These are phyloP conservation scores for Sus cebifrons DNA, from an alignment of 2,797 vertebrate genomes.

Conservation along the genomic window DNA sequence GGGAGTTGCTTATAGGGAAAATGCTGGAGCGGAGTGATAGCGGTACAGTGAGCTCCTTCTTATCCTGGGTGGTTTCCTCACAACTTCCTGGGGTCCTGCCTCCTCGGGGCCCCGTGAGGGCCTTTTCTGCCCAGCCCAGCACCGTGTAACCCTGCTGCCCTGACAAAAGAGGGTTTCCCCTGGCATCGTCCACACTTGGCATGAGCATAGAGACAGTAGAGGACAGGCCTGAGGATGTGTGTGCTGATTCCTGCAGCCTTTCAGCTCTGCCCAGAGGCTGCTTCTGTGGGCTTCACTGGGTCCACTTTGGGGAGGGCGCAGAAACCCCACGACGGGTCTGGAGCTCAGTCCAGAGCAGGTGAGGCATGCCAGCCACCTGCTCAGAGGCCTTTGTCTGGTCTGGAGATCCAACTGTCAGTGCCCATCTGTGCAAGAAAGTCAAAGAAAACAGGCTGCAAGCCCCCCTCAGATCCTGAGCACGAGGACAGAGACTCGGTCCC, in stretches of 20 bases:
- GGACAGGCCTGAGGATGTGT: neutral
- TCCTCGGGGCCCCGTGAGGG: neutral
- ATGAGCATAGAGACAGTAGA: neutral
- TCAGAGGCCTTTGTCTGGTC: neutral
- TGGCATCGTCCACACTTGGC: neutral
- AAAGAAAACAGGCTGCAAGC: neutral
- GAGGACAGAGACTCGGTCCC: neutral
- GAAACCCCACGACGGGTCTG: neutral
- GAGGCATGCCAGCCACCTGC: neutral
- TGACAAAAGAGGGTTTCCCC: neutral
- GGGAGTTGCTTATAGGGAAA: neutral
- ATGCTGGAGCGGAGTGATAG: neutral
- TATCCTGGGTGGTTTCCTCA: conserved; percentile 1
- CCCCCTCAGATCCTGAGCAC: neutral
- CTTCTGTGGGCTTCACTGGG: neutral
- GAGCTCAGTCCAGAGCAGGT: neutral
- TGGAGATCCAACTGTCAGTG: neutral
- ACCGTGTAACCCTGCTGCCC: neutral
- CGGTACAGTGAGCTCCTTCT: neutral
- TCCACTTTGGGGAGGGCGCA: neutral
- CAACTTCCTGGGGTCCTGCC: neutral
- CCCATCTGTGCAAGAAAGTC: neutral
- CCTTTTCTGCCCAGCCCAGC: neutral
- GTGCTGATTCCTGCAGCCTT: neutral
- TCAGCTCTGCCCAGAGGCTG: neutral